phyloP scores from a whole-genome alignment of 2,888 invertebrate genomes.

The Drosophila nr. medialis region DNA sequence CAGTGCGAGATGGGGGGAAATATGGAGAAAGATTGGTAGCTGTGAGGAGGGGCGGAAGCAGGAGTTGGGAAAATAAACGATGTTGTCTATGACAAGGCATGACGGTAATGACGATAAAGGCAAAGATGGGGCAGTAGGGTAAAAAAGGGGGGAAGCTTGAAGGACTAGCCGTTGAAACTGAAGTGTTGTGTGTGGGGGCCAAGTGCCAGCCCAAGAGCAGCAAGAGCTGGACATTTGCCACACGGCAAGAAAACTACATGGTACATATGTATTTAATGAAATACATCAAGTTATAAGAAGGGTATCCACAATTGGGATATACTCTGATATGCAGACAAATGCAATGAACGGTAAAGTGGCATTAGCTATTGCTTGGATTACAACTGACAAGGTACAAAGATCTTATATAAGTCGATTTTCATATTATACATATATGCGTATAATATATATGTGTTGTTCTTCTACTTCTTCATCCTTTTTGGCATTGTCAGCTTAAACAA shows the following conservation, averaged over 20 bases:
- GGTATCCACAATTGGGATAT: neutral
- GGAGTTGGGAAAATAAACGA: conserved; percentile 70
- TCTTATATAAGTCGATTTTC: neutral
- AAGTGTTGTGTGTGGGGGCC: conserved; percentile 17
- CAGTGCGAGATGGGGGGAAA: conserved; percentile 15
- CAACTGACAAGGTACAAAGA: neutral
- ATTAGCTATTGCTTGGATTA: neutral
- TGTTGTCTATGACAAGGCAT: conserved; percentile 79
- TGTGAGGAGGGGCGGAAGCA: neutral
- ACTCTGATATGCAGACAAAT: neutral
- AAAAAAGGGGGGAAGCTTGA: neutral
- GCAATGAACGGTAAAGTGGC: neutral
- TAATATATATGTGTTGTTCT: neutral
- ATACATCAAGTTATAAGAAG: neutral
- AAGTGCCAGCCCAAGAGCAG: conserved; percentile 4
- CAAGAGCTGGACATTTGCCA: neutral
- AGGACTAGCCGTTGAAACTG: conserved; percentile 12
- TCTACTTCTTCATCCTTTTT: neutral
- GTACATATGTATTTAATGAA: neutral
- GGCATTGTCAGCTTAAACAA: neutral
- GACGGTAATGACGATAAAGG: conserved; percentile 69
- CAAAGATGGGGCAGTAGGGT: neutral
- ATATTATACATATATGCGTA: neutral
- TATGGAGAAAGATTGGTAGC: neutral
- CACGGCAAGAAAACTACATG: neutral